Conservation (phyloP, 1,140 invertebrate species). For the Drosophila asahinai region DNA sequence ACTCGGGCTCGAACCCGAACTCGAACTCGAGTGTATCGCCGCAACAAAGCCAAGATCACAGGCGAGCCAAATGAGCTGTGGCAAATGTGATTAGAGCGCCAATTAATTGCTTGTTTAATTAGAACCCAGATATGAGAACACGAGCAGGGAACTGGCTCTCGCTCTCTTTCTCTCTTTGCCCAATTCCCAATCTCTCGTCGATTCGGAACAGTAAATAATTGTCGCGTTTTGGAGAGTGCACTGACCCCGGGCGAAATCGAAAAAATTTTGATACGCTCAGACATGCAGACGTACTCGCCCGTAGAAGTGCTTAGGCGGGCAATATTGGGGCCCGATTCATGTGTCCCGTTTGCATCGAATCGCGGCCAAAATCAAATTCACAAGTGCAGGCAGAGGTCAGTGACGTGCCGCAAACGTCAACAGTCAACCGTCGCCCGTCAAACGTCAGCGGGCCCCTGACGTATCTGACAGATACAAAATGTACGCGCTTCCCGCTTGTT, state of each 20-base stretch:
- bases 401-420: conserved; percentile 54
- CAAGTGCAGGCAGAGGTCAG: conserved; percentile 64
- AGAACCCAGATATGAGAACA: conserved; percentile 45
- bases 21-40: conserved; percentile 69
- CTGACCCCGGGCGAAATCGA: conserved; percentile 53
- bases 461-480: conserved; percentile 67
- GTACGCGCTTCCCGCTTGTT: conserved; percentile 13
- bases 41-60: conserved; percentile 12
- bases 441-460: conserved; percentile 40
- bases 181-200: conserved; percentile 18
- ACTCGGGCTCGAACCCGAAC: conserved; percentile 59
- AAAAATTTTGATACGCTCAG: conserved; percentile 45
- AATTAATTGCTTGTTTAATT: conserved; percentile 78
- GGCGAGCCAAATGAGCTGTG: conserved; percentile 72
- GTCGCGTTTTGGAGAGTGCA: conserved; percentile 70
- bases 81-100: conserved; percentile 72
- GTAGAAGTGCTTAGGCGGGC: conserved; percentile 40
- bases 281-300: conserved; percentile 27
- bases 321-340: conserved; percentile 55
- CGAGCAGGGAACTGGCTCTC: conserved; percentile 11
- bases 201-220: conserved; percentile 69
- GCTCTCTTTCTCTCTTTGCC: conserved; percentile 14
- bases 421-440: conserved; percentile 24
- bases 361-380: conserved; percentile 62
- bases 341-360: conserved; percentile 56